Percentiles rank a stretch among this genome's conserved stretches.
Conservation (phyloP, 2,888 invertebrate species). For the Helleia helle region DNA sequence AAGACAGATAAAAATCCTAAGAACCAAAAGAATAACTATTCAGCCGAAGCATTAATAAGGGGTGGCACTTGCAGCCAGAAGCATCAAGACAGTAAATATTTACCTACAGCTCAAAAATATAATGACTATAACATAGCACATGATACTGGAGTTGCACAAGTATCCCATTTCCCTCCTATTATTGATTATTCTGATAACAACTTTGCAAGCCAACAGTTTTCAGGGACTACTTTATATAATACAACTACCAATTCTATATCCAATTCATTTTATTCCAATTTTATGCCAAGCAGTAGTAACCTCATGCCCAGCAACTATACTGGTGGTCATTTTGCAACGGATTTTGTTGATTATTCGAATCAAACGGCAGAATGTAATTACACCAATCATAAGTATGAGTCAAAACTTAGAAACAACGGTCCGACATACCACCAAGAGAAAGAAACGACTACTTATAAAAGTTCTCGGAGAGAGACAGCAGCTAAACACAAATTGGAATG, state of each 20-base stretch:
- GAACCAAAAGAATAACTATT: slow-evolving; percentile 58
- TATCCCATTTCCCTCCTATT: slow-evolving; percentile 63
- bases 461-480: slow-evolving; percentile 50
- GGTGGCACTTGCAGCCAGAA: slow-evolving; percentile 55
- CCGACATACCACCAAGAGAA: slow-evolving; percentile 48
- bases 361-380: slow-evolving; percentile 59
- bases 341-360: slow-evolving; percentile 55
- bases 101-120: slow-evolving; percentile 50
- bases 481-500: slow-evolving; percentile 63
- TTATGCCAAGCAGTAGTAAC: slow-evolving; percentile 57
- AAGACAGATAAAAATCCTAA: slow-evolving; percentile 51
- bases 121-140: slow-evolving; percentile 47
- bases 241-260: slow-evolving; percentile 61
- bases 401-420: slow-evolving; percentile 55
- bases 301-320: slow-evolving; percentile 56
- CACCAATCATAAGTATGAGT: slow-evolving; percentile 57
- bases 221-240: slow-evolving; percentile 59
- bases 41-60: slow-evolving; percentile 57
- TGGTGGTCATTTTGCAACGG: slow-evolving; percentile 50
- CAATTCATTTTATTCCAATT: slow-evolving; percentile 62
- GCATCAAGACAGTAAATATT: slow-evolving; percentile 48
- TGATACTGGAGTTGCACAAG: slow-evolving; percentile 58
- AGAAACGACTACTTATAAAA: slow-evolving; percentile 41
- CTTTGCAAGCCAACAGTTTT: slow-evolving; percentile 55
- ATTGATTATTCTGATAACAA: slow-evolving; percentile 58